phyloP scores from a whole-genome alignment of 2,797 vertebrate species.

The Halcyon badia region DNA sequence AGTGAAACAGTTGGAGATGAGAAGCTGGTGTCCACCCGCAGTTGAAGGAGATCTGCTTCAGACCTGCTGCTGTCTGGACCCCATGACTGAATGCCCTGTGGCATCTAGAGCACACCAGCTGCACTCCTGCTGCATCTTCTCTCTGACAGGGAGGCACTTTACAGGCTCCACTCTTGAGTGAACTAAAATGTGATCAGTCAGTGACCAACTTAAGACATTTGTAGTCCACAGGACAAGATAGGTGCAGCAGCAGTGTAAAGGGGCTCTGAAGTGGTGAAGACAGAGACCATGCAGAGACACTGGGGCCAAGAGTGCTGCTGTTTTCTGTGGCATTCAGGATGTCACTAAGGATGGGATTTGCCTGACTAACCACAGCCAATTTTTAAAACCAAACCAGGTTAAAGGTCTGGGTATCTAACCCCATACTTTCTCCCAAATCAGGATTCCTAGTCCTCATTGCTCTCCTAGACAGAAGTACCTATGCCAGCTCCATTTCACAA shows the following conservation, averaged over 20 bases:
- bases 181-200: background rate
- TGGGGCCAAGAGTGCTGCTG: background rate
- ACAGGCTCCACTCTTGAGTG: background rate
- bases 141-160: background rate
- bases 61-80: background rate
- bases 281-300: background rate
- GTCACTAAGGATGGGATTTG: background rate
- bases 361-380: background rate
- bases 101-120: background rate
- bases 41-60: background rate
- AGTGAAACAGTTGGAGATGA: background rate
- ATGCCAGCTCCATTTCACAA: background rate
- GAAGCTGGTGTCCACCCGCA: background rate
- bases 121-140: background rate
- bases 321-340: background rate
- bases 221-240: background rate
- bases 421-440: background rate
- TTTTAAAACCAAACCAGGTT: background rate
- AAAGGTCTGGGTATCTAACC: background rate
- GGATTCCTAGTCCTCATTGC: background rate
- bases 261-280: background rate
- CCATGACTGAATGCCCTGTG: rapidly evolving
- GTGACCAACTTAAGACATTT: background rate
- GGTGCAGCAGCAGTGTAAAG: background rate
- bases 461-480: background rate